Base-by-base conservation (phyloP, 2,888 invertebrate species). In the Tachina fera region DNA sequence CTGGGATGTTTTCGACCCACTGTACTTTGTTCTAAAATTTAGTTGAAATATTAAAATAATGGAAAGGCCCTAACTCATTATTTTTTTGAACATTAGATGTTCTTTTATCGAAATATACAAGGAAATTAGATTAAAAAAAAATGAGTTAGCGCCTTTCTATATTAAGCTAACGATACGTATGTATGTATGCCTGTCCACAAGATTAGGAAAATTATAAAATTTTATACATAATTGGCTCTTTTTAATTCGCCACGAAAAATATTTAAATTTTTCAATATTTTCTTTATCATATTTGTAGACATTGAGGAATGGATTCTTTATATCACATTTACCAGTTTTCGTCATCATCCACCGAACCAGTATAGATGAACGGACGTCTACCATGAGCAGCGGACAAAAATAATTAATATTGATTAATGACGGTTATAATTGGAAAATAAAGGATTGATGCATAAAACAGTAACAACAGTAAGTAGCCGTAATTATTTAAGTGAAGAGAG, bases 331-430 rank as follows among this genome's bases (percentile, higher is more conserved):
- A 39, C 41, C 31, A 16, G 31, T 39, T 47, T 47, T 39, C 45
- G 11, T 1, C 58, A 47, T 39, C 47, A 22, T 58, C 11, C 11
- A 56, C 11, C 11, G 45, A 31, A 2, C n/a, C 39, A 39, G 31
- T 39, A 31, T 31, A 31, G 31, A 31, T 31, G 31, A 4, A 9
- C 22, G 16, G 3, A 19, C 13, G 31, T 5, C 16, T 16, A 47
- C 8, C 31, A n/a, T 16, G 31, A n/a, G 47, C 58, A 45, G 47
- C 60, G 72, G 11, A 16, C 16, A 56, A 72, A 58, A 39, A 43
- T 63, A 79, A 79, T 79, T 70, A 79, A 79, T 71, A 79, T 79
- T 79, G 78, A 76, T 76, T 58, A 70, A 79, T 79, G 71, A 19
- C 43, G 11, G 16, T 53, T 61, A 77, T 58, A 67, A 77, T 77